Percentiles rank a stretch among this genome's conserved stretches.
Conservation (phyloP, 2,797 vertebrate species). For the Bryconaethiops microstoma region DNA sequence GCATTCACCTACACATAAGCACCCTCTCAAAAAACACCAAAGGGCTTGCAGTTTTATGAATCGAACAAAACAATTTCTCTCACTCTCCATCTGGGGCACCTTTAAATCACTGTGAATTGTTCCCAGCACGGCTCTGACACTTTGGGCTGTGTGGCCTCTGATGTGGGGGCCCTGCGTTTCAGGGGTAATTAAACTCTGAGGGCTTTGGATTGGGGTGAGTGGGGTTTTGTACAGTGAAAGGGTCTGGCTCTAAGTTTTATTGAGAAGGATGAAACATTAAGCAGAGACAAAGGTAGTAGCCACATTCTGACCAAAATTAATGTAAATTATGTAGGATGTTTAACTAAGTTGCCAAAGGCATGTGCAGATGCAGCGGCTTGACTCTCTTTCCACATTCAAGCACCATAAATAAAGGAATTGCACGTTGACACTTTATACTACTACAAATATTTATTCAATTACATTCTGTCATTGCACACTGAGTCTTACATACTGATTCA, state of each 20-base stretch:
- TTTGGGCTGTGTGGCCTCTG: slow-evolving; percentile 34
- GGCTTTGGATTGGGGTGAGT: slow-evolving; percentile 1
- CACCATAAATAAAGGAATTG: too few relatives aligned
- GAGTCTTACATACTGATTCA: too few relatives aligned
- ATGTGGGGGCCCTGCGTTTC: slow-evolving; percentile 46
- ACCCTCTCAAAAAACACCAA: slow-evolving; percentile 3
- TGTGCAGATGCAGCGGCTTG: too few relatives aligned
- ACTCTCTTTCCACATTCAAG: too few relatives aligned
- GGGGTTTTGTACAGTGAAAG: neutral
- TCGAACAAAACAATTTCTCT: neutral
- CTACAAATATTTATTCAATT: too few relatives aligned
- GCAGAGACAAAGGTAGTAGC: slow-evolving; percentile 36
- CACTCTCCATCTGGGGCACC: neutral
- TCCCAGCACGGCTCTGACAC: slow-evolving; percentile 31
- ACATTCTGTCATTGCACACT: too few relatives aligned
- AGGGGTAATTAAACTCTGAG: slow-evolving; percentile 39
- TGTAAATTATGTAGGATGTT: neutral
- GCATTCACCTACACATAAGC: neutral
- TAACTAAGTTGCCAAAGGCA: neutral
- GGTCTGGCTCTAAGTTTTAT: slow-evolving; percentile 39
- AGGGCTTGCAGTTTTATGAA: slow-evolving; percentile 28
- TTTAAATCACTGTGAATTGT: slow-evolving; percentile 44
- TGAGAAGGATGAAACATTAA: slow-evolving; percentile 43
- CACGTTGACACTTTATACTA: too few relatives aligned
- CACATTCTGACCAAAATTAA: slow-evolving; percentile 19